Evolutionary conservation across 2,888 invertebrate species (phyloP), one percentile per base, ranked within the genome.

Genomic region (Tenodera sinensis): DNA sequence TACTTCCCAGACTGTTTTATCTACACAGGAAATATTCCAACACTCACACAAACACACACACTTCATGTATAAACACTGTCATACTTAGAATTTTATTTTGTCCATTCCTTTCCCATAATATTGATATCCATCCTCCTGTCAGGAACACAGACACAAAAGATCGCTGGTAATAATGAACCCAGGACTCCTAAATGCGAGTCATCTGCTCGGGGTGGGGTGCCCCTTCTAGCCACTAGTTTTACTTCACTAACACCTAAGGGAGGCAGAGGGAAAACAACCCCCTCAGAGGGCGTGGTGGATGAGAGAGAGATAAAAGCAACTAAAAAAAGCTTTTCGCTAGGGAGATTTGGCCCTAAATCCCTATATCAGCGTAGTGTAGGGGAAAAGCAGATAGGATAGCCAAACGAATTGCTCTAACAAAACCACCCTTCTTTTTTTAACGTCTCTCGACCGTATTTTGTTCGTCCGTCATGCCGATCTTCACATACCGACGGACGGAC

Each of bases 331-430:
- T 71, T 71, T 71, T 71, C 54, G 20, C 20, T 20, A 71, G 87
- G 83, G 87, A 87, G 87, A 87, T 87, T 87, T 87, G 81, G 82
- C 82, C 87, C 30, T 87, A 42, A 87, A 83, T 34, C 87, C 82
- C 34, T 83, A 87, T 87, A 83, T 87, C 82, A 87, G 15, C 28
- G 87, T 82, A 83, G 87, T 71, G 54, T 71, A 71, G 54, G 54
- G 54, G 54, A 71, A 71, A 71, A 25, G 25, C 54, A 71, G 54
- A 71, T 71, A 83, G 83, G 83, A 30, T 87, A n/a, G 27, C 82
- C 54, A 87, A 87, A 87, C 82, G 87, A 87, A 87, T 87, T 87
- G 82, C 87, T 87, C 83, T 30, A 87, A 83, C 87, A 83, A 87
- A 87, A 87, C 34, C 87, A n/a, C 34, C 25, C 30, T 30, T 30